Conservation (phyloP, 2,797 vertebrate species). For the Hirundo rustica region DNA sequence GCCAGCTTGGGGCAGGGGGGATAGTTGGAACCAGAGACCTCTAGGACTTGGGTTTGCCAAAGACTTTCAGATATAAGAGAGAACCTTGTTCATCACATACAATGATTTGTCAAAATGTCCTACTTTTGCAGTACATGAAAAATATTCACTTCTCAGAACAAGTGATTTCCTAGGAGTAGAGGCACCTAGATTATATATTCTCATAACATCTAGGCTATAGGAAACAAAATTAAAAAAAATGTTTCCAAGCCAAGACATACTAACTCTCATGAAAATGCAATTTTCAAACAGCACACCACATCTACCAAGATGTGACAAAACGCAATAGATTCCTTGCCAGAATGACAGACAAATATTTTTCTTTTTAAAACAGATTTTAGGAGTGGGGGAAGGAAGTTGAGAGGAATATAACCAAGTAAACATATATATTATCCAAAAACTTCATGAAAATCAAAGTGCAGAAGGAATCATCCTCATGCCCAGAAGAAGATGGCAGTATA, state of each 20-base stretch:
- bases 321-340: neutral
- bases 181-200: neutral
- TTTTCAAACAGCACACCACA: neutral
- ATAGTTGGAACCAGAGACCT: neutral
- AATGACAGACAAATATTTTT: neutral
- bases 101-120: neutral
- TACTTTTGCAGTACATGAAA: neutral
- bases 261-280: neutral
- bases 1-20: neutral
- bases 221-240: neutral
- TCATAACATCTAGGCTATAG: neutral
- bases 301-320: neutral
- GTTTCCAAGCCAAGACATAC: neutral
- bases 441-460: neutral
- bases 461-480: neutral
- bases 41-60: neutral
- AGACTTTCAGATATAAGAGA: neutral
- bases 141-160: neutral
- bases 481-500: slow-evolving; percentile 19
- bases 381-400: neutral
- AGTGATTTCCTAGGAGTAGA: neutral
- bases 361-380: neutral
- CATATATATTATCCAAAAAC: neutral
- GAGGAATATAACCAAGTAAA: neutral
- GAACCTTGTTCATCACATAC: neutral